phyloP scores from a whole-genome alignment of 2,113 vertebrate genomes.

The Prionailurus viverrinus region DNA sequence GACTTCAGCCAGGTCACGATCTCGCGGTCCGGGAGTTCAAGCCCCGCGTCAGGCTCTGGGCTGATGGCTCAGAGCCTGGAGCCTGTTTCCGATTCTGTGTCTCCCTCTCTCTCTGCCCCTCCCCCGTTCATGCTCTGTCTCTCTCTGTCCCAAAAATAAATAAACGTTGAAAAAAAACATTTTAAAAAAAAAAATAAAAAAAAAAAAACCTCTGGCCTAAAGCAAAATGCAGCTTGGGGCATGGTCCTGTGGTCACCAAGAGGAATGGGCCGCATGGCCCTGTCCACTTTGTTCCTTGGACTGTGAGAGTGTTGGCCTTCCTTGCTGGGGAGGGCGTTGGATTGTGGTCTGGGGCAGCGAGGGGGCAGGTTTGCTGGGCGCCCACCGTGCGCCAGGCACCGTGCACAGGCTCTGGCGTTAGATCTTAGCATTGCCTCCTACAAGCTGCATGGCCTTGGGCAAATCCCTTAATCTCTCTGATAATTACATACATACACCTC shows the following conservation, averaged over 20 bases:
- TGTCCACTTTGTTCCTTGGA: not conserved
- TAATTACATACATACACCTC: not conserved
- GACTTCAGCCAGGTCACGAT: too few relatives aligned
- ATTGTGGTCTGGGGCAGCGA: not conserved
- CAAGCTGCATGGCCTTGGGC: not conserved
- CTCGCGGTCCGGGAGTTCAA: too few relatives aligned
- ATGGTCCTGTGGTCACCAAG: not conserved
- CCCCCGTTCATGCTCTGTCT: too few relatives aligned
- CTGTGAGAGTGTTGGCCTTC: not conserved
- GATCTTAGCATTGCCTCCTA: not conserved
- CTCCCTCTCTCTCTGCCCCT: too few relatives aligned
- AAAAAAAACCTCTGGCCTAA: not conserved
- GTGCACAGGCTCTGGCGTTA: not conserved
- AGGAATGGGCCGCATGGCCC: not conserved
- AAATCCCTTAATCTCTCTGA: not conserved
- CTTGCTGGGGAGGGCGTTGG: not conserved
- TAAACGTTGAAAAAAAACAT: too few relatives aligned
- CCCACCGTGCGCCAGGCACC: not conserved
- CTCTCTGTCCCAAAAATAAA: too few relatives aligned
- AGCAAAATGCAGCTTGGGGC: not conserved
- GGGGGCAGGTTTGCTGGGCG: not conserved
- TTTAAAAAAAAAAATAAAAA: too few relatives aligned
- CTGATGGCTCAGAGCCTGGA: too few relatives aligned
- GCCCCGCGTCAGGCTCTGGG: too few relatives aligned
- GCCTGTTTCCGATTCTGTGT: too few relatives aligned